Percentiles rank a stretch among this genome's conserved stretches.
Conservation (phyloP, 1,140 invertebrate genomes). For the Zaprionus nigranus region DNA sequence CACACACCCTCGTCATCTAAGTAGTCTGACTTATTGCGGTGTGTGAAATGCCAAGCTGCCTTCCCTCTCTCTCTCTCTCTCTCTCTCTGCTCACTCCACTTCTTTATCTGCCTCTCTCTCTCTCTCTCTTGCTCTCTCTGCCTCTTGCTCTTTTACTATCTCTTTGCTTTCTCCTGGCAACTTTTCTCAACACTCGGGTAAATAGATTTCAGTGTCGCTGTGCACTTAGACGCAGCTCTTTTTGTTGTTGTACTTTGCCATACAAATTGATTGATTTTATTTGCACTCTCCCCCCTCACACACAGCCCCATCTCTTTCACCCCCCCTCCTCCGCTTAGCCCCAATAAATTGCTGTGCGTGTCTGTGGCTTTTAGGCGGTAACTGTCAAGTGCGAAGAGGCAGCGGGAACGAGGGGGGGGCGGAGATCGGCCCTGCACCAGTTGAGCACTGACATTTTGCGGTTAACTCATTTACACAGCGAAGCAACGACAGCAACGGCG, state of each 20-base stretch:
- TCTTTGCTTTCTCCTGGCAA: constrained; percentile 35
- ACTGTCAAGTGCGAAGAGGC: not conserved
- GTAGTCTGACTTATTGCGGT: constrained; percentile 21
- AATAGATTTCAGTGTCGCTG: constrained; percentile 77
- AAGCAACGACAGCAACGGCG: constrained; percentile 14
- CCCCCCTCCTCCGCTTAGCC: not conserved
- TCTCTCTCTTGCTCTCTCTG: not conserved
- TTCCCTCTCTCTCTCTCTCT: not conserved
- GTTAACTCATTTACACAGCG: constrained; percentile 73
- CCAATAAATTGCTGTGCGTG: constrained; percentile 52
- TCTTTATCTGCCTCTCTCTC: not conserved
- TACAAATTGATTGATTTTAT: constrained; percentile 82
- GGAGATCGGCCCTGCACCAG: constrained; percentile 20
- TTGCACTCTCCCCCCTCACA: constrained; percentile 53
- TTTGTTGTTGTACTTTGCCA: constrained; percentile 52
- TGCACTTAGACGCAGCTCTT: constrained; percentile 63
- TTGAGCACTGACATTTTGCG: constrained; percentile 73
- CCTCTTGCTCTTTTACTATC: not conserved
- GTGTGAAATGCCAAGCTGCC: constrained; percentile 21
- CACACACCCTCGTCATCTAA: constrained; percentile 11
- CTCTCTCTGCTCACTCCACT: not conserved
- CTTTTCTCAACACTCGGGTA: constrained; percentile 72
- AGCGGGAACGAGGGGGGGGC: not conserved
- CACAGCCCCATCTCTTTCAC: constrained; percentile 8
- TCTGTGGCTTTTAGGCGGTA: constrained; percentile 52